Base-by-base conservation (phyloP, 2,113 vertebrate genomes). In the Chaetodon trifascialis region DNA sequence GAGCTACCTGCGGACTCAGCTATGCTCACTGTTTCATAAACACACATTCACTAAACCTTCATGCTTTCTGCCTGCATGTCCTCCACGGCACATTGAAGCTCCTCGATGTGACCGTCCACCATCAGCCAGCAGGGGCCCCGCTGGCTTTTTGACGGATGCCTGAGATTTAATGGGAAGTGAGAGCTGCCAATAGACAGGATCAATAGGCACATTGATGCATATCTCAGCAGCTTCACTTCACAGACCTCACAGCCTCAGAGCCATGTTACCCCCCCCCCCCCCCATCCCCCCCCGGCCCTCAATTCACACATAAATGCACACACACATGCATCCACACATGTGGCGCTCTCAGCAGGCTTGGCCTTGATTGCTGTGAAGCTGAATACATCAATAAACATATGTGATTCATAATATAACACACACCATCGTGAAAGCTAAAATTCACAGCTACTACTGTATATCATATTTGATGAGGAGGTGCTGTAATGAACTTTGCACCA, bases 121-220 rank as follows among this genome's bases (percentile, higher is more conserved):
- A 36, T 15, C 72, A 25, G 40, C 71, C 82, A 74, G 55, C 76
- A 23, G 25, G 80, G 65, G 34, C 76, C 34, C 42, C 42, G 15
- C 2, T 4, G n/a, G 42, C 36, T 34, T 51, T 86, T 51, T 91
- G 73, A 88, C 79, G 71, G 81, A 89, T 83, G 69, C 21, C 62
- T 38, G 56, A 7, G 14, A 52, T 59, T 80, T 90, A 90, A 90
- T 90, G 80, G 90, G 77, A 82, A 80, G 86, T 70, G 87, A 89
- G 83, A 73, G 84, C 44, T 59, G 73, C 58, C 88, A 88, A 89
- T 89, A 82, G 49, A 54, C 9, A 15, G 2, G 55, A 89, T 93
- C 82, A 34, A 91, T 87, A 60, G 30, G 19, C 11, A n/a, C 2
- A 58, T 25, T 71, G 68, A 64, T 60, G 79, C 76, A 77, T 67